Base-by-base conservation (phyloP, 2,113 vertebrate genomes). In the Halichoeres trimaculatus region DNA sequence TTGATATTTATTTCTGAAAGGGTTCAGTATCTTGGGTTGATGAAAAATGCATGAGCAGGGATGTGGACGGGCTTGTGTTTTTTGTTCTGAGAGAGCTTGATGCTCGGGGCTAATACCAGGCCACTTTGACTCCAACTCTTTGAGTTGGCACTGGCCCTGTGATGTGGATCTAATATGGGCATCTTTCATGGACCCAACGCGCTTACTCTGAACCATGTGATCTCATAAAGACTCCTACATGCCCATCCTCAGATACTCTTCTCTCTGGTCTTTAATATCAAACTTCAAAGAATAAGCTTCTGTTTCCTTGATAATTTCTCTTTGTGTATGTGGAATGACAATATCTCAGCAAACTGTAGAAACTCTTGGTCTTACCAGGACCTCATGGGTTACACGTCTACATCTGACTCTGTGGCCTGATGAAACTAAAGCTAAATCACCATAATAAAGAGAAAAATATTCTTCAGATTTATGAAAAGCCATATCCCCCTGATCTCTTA, bases 1-100 rank as follows among this genome's bases (percentile, higher is more conserved):
- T 94, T 94, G 92, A 94, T 94, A 94, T 93, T 93, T 91, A 92
- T 93, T 93, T 93, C 91, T 91, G 87, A 92, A 91, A 93, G 92
- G 62, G 75, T 80, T 89, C 61, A 48, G 84, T 91, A 89, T 93
- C 88, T 87, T 72, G 81, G 78, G 84, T 76, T 88, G 73, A 91
- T 94, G 81, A 92, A 93, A 91, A 88, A 94, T 94, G 90, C 79
- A 93, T 93, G 90, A 93, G 83, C 83, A 53, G 92, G 89, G 93
- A 91, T 87, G 65, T 76, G 86, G 89, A 89, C 85, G 75, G 82
- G 76, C 89, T 91, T 91, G 92, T 90, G 84, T 88, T 92, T 93
- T 91, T 91, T 93, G 91, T 91, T 93, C 85, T 92, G 90, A 90
- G 90, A 91, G 88, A 90, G 91, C 87, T 83, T 90, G 76, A 76